These are phyloP conservation scores for Avahi laniger DNA, from an alignment of 2,797 vertebrate genomes.

Conservation along the genomic window DNA sequence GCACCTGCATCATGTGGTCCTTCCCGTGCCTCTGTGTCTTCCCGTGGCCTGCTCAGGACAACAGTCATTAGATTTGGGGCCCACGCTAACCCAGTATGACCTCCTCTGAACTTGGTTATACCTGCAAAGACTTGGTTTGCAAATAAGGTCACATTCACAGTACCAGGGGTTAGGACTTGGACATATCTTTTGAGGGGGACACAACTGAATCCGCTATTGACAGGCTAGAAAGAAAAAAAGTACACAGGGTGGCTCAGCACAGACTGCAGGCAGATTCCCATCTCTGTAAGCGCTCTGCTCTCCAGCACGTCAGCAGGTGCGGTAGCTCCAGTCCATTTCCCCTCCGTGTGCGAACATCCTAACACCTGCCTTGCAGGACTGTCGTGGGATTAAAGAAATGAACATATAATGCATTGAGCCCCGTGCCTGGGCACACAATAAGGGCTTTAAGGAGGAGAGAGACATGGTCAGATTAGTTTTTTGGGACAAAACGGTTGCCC, in stretches of 20 bases:
- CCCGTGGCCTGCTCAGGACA: background rate
- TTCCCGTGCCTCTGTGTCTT: background rate
- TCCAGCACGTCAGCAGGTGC: background rate
- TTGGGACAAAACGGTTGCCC: background rate
- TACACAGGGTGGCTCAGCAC: background rate
- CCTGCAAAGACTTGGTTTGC: background rate
- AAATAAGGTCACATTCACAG: background rate
- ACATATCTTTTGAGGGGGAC: background rate
- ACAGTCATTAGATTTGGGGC: too few species aligned
- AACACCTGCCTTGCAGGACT: background rate
- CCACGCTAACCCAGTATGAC: background rate
- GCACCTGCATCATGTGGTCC: background rate
- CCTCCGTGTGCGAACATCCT: background rate
- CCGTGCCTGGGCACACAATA: background rate
- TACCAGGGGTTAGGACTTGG: background rate
- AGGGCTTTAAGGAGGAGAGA: background rate
- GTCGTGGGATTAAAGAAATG: background rate
- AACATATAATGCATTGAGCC: background rate
- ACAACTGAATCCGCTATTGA: background rate
- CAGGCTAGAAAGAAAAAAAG: background rate
- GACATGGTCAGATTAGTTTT: background rate
- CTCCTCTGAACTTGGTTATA: background rate
- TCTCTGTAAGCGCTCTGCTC: background rate
- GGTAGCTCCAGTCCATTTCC: background rate
- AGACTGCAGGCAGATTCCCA: background rate